Base-by-base conservation (phyloP, 2,113 vertebrate species). In the Salminus brasiliensis region DNA sequence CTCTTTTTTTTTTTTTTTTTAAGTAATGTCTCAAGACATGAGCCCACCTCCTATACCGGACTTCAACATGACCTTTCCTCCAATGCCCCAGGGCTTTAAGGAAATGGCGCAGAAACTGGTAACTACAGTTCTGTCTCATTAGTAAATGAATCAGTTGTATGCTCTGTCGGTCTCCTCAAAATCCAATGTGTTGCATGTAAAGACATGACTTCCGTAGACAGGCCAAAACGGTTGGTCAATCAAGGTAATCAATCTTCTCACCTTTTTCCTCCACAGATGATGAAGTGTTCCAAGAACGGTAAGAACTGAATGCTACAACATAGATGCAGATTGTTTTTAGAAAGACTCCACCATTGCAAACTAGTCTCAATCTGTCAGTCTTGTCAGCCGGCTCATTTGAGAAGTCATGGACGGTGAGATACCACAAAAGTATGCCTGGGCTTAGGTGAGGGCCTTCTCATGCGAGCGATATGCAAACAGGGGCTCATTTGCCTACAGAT, bases 251-350 rank as follows among this genome's bases (percentile, higher is more conserved):
- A 70, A 59, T 10, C 15, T 13, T 23, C 25, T 27, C 13, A 4
- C 5, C 0, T 62, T 47, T 36, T 55, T 32, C 53, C n/a, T 60
- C n/a, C 6, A 81, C 78, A 93, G 92, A 91, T 93, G 88, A 80
- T 11, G 57, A 80, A 81, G 36, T 93, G 92, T 79, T 49, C 65
- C 32, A 25, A 69, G 0, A 80, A 82, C 16, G 92, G 92, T 93
- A 77, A 90, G 85, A 53, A 11, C 16, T n/a, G 21, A 18, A 2
- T 60, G 21, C n/a, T n/a, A n/a, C n/a, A n/a, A n/a, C n/a, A n/a
- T n/a, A n/a, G n/a, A n/a, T n/a, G n/a, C n/a, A n/a, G n/a, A n/a
- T n/a, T n/a, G n/a, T n/a, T n/a, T n/a, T n/a, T n/a, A n/a, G n/a
- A n/a, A n/a, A n/a, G n/a, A n/a, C n/a, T n/a, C n/a, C n/a, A n/a